Percentiles rank a stretch among this genome's conserved stretches.
Evolutionary conservation across 2,113 vertebrate genomes (phyloP).

Genomic region (Corythaixoides concolor): DNA sequence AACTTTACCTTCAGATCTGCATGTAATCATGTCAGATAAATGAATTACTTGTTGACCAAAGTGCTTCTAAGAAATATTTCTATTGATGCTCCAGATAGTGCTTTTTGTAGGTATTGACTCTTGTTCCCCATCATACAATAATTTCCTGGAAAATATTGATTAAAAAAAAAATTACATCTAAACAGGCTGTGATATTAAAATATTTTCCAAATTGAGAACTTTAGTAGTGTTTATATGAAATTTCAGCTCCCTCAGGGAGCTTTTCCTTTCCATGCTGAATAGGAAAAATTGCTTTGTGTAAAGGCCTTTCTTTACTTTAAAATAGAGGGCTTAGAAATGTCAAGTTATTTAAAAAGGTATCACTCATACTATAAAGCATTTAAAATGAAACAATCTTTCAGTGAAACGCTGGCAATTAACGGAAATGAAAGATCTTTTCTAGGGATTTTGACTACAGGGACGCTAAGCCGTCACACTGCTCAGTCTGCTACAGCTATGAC

Average conservation of each 20-base stretch:
- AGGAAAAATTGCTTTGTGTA: not conserved
- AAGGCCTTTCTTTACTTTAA: not conserved
- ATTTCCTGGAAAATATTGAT: not conserved
- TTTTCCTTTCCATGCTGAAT: not conserved
- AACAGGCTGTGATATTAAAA: not conserved
- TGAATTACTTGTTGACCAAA: not conserved
- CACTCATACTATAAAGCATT: not conserved
- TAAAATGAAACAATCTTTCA: not conserved
- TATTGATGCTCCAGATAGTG: not conserved
- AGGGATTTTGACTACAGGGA: not conserved
- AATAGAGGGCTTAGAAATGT: not conserved
- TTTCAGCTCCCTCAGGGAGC: not conserved
- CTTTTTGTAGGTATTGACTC: not conserved
- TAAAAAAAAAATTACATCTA: not conserved
- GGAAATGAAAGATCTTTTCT: not conserved
- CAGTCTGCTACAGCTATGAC: fast-evolving
- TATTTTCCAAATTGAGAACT: not conserved
- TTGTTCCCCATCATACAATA: not conserved
- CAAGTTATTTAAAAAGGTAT: not conserved
- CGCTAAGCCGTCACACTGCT: not conserved
- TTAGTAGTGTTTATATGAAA: not conserved
- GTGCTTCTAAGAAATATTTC: not conserved
- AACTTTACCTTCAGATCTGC: not conserved
- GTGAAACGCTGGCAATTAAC: not conserved
- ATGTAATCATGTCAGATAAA: not conserved